Evolutionary conservation across 1,140 invertebrate genomes (phyloP).

Genomic region (Lepidotrigona ventralis): DNA sequence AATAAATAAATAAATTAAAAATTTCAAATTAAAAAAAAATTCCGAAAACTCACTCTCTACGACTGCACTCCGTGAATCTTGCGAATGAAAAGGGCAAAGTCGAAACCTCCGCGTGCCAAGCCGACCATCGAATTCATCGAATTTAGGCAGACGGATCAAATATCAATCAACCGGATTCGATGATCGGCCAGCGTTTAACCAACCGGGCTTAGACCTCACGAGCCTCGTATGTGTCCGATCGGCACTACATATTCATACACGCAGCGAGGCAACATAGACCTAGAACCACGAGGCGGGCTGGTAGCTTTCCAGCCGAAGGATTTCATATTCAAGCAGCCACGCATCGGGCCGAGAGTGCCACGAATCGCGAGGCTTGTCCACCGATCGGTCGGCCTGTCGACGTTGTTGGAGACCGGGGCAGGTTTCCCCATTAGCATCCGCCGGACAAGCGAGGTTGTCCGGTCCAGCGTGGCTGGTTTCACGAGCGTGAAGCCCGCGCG

Average conservation of each 20-base stretch:
- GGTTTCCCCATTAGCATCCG: slow-evolving; percentile 35
- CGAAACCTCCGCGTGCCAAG: too few relatives aligned
- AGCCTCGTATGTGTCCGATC: not conserved
- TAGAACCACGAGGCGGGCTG: not conserved
- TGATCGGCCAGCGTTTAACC: not conserved
- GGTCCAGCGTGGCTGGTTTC: slow-evolving; percentile 20
- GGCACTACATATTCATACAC: slow-evolving; percentile 31
- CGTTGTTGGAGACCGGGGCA: slow-evolving; percentile 7
- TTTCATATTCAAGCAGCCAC: slow-evolving; percentile 4
- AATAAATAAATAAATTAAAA: not conserved
- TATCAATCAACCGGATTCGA: not conserved
- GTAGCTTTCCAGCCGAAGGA: too few relatives aligned
- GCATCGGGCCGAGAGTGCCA: not conserved
- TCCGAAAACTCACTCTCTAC: too few relatives aligned
- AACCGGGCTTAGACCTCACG: not conserved
- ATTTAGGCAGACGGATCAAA: not conserved
- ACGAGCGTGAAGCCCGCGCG: not conserved
- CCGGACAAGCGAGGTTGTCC: slow-evolving; percentile 6
- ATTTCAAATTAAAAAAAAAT: not conserved
- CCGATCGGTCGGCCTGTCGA: not conserved
- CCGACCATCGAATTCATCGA: not conserved
- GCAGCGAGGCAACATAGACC: not conserved
- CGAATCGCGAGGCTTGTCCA: not conserved
- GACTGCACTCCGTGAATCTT: not conserved
- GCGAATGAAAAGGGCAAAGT: not conserved